Conservation (phyloP, 2,113 vertebrate species). For the Eudyptes chrysolophus region DNA sequence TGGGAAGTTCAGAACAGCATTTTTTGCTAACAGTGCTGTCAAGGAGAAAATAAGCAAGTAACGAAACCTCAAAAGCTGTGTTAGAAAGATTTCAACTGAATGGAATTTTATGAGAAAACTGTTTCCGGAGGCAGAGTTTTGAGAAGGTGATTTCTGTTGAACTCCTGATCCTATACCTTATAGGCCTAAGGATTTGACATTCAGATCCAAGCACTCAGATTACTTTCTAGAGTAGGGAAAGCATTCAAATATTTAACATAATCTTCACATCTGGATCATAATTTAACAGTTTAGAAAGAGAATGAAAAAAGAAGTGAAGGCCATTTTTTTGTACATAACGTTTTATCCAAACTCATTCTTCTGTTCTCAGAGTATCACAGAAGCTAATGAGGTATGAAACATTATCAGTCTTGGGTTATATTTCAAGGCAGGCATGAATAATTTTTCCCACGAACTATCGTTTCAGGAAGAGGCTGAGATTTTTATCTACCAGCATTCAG, state of each 20-base stretch:
- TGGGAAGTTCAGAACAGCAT: neutral
- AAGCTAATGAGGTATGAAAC: neutral
- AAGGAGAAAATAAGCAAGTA: neutral
- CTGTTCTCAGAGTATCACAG: neutral
- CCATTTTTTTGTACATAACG: neutral
- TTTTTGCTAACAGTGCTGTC: neutral
- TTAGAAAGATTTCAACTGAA: neutral
- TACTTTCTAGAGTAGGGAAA: neutral
- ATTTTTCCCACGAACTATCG: neutral
- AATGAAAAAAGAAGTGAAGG: neutral
- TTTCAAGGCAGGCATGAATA: slow-evolving; percentile 9
- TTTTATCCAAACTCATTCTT: neutral
- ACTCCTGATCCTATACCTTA: neutral
- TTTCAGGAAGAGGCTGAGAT: slow-evolving; percentile 33
- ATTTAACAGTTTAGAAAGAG: neutral
- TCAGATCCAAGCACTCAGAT: neutral
- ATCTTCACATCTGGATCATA: neutral
- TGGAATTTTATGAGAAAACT: neutral
- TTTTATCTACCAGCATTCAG: neutral
- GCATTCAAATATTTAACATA: neutral
- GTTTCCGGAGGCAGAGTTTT: neutral
- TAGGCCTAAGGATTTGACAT: neutral
- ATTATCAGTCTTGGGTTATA: neutral
- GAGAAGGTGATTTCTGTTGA: neutral
- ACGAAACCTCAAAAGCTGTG: neutral